Base-by-base conservation (phyloP, 2,888 invertebrate genomes). In the Saturnia pavonia region DNA sequence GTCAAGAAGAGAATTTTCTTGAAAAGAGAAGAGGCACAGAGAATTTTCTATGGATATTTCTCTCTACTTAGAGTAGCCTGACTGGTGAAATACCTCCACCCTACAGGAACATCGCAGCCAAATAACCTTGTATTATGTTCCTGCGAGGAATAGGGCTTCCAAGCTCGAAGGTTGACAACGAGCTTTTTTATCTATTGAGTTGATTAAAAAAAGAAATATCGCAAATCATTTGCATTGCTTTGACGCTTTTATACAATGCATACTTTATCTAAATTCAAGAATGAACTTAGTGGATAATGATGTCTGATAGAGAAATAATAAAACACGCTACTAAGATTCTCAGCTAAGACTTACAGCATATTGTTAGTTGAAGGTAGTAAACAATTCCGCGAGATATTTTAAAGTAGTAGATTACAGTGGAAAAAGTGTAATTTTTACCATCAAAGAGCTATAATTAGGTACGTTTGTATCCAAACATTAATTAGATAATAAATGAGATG, bases 401-500 rank as follows among this genome's bases (percentile, higher is more conserved):
- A 22, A 40, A 40, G 2, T 1, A 19, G n/a, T 40, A 7, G 19
- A 40, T 40, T 65, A n/a, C 34, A 40, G 40, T 65, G 3, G 65
- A 40, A 65, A 65, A 40, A 65, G 40, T 65, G 40, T 65, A 65
- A 19, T 65, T 40, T 65, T 40, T 65, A 40, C 27, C 19, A 40
- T 40, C 40, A 9, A 40, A 34, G 12, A 40, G n/a, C 40, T 69
- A 60, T 22, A 60, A 71, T 42, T 45, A 45, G 34, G 14, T 27
- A 25, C 27, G 27, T 60, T 19, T 19, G 19, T 67, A 65, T 27
- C n/a, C 22, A 69, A 57, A 72, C 67, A 71, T 70, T 48, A 51
- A 27, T 40, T 65, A 51, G 66, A 66, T 69, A 57, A 22, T 60
- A 54, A 82, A 82, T 80, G 79, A 87, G 83, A 84, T 85, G 84